Evolutionary conservation across 2,797 vertebrate species (phyloP).

Genomic region (Setipinna tenuifilis): DNA sequence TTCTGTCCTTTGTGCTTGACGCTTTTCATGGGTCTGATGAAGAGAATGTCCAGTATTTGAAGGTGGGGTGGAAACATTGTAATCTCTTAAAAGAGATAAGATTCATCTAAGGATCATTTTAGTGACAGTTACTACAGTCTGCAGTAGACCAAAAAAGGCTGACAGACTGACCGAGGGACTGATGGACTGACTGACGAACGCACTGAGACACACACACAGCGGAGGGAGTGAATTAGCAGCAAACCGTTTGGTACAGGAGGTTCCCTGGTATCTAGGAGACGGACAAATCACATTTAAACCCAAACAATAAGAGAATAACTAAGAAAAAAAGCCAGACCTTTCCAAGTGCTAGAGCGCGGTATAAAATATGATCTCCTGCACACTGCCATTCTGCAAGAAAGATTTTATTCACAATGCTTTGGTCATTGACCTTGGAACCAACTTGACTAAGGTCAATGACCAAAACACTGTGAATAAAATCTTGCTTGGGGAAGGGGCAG

Average conservation of each 20-base stretch:
- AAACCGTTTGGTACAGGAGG: slow-evolving; percentile 75
- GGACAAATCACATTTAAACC: slow-evolving; percentile 64
- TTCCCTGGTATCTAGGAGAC: slow-evolving; percentile 74
- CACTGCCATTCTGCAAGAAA: no score
- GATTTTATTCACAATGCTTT: no score
- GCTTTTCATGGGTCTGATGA: not conserved
- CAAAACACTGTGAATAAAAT: no score
- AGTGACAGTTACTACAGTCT: not conserved
- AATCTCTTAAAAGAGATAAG: not conserved
- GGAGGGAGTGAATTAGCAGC: slow-evolving; percentile 76
- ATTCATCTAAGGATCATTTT: slow-evolving; percentile 3
- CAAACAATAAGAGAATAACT: slow-evolving; percentile 51
- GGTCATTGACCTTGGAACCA: no score
- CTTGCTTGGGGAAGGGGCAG: no score
- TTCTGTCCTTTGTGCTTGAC: not conserved
- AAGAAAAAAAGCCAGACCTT: slow-evolving; percentile 55
- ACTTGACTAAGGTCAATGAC: no score
- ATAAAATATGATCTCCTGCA: no score
- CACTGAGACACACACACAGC: slow-evolving; percentile 53
- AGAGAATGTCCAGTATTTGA: not conserved
- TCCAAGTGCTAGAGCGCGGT: slow-evolving; percentile 50
- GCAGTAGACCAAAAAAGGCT: slow-evolving; percentile 25
- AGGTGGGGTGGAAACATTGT: not conserved
- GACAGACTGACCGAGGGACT: slow-evolving; percentile 9
- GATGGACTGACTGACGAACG: slow-evolving; percentile 28